These are phyloP conservation scores for Polyommatus icarus DNA, from an alignment of 2,888 invertebrate species.

Conservation along the genomic window DNA sequence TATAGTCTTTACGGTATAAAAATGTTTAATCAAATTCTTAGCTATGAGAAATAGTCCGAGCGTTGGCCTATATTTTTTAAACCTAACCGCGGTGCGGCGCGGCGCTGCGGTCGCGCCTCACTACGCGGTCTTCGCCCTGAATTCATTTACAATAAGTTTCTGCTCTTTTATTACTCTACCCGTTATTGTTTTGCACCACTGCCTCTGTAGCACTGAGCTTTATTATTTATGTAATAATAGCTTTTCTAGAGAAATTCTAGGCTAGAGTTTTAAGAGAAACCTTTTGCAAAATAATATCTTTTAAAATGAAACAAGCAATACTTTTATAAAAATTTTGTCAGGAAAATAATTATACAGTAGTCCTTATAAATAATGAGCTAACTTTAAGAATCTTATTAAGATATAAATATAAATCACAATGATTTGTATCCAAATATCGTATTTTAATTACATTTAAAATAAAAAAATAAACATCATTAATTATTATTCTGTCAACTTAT, in stretches of 20 bases:
- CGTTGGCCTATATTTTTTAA: not conserved
- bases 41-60: not conserved
- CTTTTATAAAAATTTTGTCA: not conserved
- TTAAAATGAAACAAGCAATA: not conserved
- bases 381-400: not conserved
- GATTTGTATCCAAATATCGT: not conserved
- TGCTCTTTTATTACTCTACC: slow-evolving; percentile 19
- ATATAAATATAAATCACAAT: not conserved
- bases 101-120: slow-evolving; percentile 26
- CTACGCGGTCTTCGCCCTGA: slow-evolving; percentile 34
- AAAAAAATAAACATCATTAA: not conserved
- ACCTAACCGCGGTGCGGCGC: slow-evolving; percentile 10
- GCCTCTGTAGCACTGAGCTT: not conserved
- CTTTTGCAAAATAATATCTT: no score
- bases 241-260: not conserved
- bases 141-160: slow-evolving; percentile 30
- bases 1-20: no score
- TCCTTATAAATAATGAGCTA: not conserved
- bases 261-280: not conserved
- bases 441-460: not conserved
- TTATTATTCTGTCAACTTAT: not conserved
- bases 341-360: not conserved
- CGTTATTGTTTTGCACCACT: slow-evolving; percentile 31
- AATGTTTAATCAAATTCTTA: not conserved
- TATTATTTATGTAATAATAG: not conserved